A percentile compares a stretch with the other conserved stretches of the same genome.
Evolutionary conservation across 2,113 vertebrate species (phyloP).

Genomic region (Balaenoptera acutorostrata): DNA sequence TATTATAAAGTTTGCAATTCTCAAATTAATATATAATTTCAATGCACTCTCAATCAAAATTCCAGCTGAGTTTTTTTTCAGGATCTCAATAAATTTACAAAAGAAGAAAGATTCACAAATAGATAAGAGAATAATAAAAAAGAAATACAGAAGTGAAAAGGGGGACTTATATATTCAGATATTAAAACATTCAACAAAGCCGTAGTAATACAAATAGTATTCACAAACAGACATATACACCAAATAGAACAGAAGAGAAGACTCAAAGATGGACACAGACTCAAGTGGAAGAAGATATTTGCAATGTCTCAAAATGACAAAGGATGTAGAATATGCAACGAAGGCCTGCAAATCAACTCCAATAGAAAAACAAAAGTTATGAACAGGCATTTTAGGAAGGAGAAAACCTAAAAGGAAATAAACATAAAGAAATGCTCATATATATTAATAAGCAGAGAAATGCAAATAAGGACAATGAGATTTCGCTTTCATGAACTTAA

Average conservation of each 20-base stretch:
- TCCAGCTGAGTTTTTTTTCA: neutral
- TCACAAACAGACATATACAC: neutral
- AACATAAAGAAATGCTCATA: neutral
- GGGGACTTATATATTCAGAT: neutral
- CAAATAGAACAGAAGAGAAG: neutral
- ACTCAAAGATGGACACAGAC: neutral
- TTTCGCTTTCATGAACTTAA: neutral
- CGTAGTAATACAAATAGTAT: neutral
- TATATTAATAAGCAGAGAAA: neutral
- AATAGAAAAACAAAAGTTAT: neutral
- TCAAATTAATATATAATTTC: slow-evolving; percentile 1
- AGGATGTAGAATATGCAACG: neutral
- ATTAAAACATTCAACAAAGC: slow-evolving; percentile 9
- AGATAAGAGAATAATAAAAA: neutral
- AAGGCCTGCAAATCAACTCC: neutral
- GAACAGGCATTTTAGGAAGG: neutral
- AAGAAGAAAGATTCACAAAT: neutral
- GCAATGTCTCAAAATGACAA: neutral
- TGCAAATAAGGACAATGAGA: neutral
- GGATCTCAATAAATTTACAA: neutral
- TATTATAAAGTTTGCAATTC: neutral
- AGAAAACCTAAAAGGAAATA: neutral
- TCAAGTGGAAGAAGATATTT: neutral
- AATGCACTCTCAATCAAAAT: neutral
- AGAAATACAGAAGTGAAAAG: neutral